A percentile compares a stretch with the other conserved stretches of the same genome.
Conservation (phyloP, 1,140 invertebrate genomes). For the Schlechtendalia chinensis region DNA sequence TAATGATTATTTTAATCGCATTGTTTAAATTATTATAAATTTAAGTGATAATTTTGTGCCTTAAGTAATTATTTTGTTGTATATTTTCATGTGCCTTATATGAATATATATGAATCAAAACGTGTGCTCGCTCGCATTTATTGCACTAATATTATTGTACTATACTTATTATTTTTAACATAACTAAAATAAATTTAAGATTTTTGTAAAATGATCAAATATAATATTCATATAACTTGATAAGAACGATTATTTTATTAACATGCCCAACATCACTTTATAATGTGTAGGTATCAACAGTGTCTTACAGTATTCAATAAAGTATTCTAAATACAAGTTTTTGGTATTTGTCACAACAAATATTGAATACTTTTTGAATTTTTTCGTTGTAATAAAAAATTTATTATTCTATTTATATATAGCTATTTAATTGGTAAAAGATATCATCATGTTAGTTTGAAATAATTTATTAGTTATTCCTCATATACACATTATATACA, state of each 20-base stretch:
- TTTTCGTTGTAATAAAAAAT: no score
- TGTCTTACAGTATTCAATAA: no score
- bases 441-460: no score
- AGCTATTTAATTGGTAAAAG: no score
- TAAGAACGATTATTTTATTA: background rate
- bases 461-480: no score
- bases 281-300: no score
- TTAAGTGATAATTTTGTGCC: constrained; percentile 13
- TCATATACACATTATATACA: no score
- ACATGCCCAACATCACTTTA: background rate
- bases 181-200: constrained; percentile 51
- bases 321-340: no score
- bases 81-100: constrained; percentile 32
- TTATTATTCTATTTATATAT: no score
- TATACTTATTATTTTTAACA: constrained; percentile 57
- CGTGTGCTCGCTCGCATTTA: constrained; percentile 33
- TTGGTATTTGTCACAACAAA: no score
- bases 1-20: background rate
- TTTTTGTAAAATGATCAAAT: constrained; percentile 25
- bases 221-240: background rate
- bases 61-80: constrained; percentile 26
- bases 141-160: constrained; percentile 55
- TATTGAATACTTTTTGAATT: no score
- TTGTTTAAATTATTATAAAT: constrained; percentile 23
- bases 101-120: constrained; percentile 12